Base-by-base conservation (phyloP, 1,140 invertebrate genomes). In the Micrasema longulum region DNA sequence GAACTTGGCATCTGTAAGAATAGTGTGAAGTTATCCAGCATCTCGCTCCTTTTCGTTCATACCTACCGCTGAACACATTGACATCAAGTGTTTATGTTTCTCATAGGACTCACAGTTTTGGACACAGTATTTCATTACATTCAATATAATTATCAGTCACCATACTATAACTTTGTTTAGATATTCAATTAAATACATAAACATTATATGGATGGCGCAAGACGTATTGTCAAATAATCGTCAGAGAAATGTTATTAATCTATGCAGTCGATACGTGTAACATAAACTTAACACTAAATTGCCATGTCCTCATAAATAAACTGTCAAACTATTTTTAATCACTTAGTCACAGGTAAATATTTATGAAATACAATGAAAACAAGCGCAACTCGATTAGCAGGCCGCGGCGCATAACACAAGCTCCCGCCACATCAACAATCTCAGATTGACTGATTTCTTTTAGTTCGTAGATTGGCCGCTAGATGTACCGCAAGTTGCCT, bases 371-470 rank as follows among this genome's bases (percentile, higher is more conserved):
- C 43, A 64, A 47, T 47, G 45, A 47, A 64, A 64, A 47, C 43
- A 64, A 64, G 60, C 60, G 43, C 45, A 64, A 26, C 45, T 64
- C 43, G 14, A 47, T 47, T 10, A 12, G n/a, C 41, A 45, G 31
- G 12, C 16, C 60, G 26, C 43, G 41, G 45, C 22, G 11, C 22
- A n/a, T 41, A 41, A 47, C 60, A 64, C 60, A 64, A 64, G 60
- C 60, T 64, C 60, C 60, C 60, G 60, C 60, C 22, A 31, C 60
- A 47, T 14, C 60, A 9, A 16, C 38, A 6, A 64, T 31, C 60
- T 64, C 60, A 10, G 20, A 12, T 64, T 64, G 60, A 47, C 41
- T 64, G 60, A 64, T 26, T 64, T 64, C 45, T 60, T n/a, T 64
- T 64, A 64, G 60, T 64, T 64, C 60, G 23, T 45, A 47, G 14